These are phyloP conservation scores for Strix aluco DNA, from an alignment of 2,113 vertebrate genomes.

Conservation along the genomic window DNA sequence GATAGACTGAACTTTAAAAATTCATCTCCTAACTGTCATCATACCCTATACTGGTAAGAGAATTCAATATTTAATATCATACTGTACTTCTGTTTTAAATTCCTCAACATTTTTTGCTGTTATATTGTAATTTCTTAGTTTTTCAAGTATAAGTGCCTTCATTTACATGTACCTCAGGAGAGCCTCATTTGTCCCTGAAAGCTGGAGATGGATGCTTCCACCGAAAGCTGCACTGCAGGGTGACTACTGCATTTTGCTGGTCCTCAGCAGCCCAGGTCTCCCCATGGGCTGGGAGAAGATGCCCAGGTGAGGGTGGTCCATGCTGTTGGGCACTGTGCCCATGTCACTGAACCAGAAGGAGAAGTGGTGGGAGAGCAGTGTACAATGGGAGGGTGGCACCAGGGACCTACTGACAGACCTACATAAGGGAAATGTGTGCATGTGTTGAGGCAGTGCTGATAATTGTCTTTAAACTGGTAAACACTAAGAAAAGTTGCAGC, in stretches of 20 bases:
- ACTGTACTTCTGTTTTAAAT: not conserved
- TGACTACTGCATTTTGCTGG: not conserved
- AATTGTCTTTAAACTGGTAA: not conserved
- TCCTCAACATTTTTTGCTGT: not conserved
- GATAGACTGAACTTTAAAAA: constrained; percentile 54
- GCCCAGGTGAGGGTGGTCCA: not conserved
- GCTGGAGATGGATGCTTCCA: not conserved
- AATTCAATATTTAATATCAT: not conserved
- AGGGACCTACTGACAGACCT: not conserved
- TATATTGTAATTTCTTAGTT: not conserved
- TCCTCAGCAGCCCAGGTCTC: not conserved
- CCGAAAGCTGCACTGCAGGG: not conserved
- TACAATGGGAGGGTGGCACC: fast-evolving
- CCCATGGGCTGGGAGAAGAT: not conserved
- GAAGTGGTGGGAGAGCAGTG: not conserved
- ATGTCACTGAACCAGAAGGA: not conserved
- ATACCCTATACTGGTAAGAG: not conserved
- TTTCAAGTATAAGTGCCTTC: not conserved
- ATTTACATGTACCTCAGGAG: not conserved
- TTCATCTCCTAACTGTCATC: constrained; percentile 1
- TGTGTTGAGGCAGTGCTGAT: not conserved
- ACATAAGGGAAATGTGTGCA: not conserved
- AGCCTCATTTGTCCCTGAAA: not conserved
- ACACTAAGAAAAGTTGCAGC: not conserved
- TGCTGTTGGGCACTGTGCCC: fast-evolving